These are phyloP conservation scores for Stegophylla sp. DNA, from an alignment of 2,888 invertebrate species.

Conservation along the genomic window DNA sequence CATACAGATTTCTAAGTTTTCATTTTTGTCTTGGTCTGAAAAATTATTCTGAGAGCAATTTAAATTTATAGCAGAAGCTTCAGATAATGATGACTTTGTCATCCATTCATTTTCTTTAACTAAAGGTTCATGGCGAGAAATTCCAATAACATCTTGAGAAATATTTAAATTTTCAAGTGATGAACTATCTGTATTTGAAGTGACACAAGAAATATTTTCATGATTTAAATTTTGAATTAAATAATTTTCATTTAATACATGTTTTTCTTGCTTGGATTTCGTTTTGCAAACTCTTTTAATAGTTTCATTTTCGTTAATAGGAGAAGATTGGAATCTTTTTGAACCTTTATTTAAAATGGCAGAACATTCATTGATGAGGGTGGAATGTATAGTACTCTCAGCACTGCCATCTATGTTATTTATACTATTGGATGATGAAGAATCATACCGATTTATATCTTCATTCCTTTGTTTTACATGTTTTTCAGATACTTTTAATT, in stretches of 20 bases:
- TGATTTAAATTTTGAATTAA: not conserved
- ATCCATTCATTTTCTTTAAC: conserved; percentile 42
- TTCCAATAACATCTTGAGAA: not conserved
- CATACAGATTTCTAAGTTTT: not conserved
- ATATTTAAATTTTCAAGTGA: not conserved
- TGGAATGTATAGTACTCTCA: conserved; percentile 4
- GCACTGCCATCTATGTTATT: not conserved
- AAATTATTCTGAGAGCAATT: conserved; percentile 9
- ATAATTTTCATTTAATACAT: not conserved
- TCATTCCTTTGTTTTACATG: not conserved
- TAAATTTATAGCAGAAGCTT: conserved; percentile 4
- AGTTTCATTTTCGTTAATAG: not conserved
- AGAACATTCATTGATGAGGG: not conserved
- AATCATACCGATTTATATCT: not conserved
- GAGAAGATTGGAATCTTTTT: conserved; percentile 16
- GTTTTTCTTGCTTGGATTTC: conserved; percentile 39
- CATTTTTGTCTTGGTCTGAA: not conserved
- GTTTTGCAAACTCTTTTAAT: conserved; percentile 15
- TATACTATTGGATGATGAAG: not conserved
- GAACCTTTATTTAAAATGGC: not conserved
- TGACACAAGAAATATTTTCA: not conserved
- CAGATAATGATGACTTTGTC: conserved; percentile 22
- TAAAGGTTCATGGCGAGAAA: not conserved
- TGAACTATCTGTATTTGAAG: conserved; percentile 2
- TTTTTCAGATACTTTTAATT: conserved; percentile 26